Evolutionary conservation across 1,140 invertebrate species (phyloP), one percentile per base, ranked within the genome.

Genomic region (Calycopis cecrops): DNA sequence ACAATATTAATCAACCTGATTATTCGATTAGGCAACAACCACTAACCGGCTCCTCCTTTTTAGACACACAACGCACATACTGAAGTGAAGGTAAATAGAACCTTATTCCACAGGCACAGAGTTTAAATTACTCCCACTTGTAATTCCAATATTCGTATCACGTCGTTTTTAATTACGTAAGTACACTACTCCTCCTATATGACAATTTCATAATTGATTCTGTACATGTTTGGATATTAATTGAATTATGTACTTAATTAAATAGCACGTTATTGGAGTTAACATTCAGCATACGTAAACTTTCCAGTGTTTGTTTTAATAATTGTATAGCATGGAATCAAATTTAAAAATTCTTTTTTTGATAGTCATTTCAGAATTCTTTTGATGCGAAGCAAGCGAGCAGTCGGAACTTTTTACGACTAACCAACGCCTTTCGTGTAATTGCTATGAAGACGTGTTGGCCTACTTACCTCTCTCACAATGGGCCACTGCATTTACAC

Each of bases 121-220:
- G 40, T 44, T 16, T 16, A 17, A 17, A 16, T 18, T 16, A 44
- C 9, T 44, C 6, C 21, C 21, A 28, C 2, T 28, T 28, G 21
- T 6, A 2, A 28, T 28, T 28, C 6, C 12, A 37, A 37, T 9
- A 8, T 9, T 17, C 9, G 16, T 16, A 9, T 16, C n/a, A 16
- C 17, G 40, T 4, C 9, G 35, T 44, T 44, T 44, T 44, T 44
- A 44, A 44, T 44, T 44, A 44, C 40, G 40, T 44, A 44, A 44
- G 40, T 44, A 44, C 40, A 9, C 17, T 14, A 16, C 40, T 44
- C 40, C 40, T 16, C 40, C 40, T 44, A 44, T 14, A 44, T 17
- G 40, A 44, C 40, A 44, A 44, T 44, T 44, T 44, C 40, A 44
- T 44, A 44, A 44, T 44, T 44, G 40, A 17, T 44, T 17, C 40